A percentile compares a stretch with the other conserved stretches of the same genome.
These are phyloP conservation scores for Stegodyphus dumicola DNA, from an alignment of 1,140 invertebrate species.

Conservation along the genomic window DNA sequence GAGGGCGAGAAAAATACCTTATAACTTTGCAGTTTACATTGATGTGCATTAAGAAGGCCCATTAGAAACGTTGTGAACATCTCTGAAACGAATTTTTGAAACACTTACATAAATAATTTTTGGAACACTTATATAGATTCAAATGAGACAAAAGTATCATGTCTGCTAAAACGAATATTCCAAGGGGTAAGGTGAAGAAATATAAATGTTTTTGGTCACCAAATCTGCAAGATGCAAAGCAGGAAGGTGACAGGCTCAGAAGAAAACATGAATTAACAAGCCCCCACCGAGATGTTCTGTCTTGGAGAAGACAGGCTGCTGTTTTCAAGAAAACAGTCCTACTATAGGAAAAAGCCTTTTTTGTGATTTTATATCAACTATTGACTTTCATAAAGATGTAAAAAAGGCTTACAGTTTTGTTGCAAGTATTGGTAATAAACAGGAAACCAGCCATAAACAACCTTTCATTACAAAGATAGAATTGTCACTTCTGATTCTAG, in stretches of 20 bases:
- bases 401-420: not conserved
- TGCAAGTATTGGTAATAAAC: not conserved
- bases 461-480: slow-evolving; percentile 1
- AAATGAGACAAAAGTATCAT: too few species aligned
- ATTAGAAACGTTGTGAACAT: too few species aligned
- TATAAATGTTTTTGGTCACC: not conserved
- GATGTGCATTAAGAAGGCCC: too few species aligned
- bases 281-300: not conserved
- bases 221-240: not conserved
- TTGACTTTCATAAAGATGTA: slow-evolving; percentile 11
- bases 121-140: too few species aligned
- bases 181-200: too few species aligned
- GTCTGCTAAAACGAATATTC: too few species aligned
- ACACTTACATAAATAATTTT: too few species aligned
- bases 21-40: too few species aligned
- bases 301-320: not conserved
- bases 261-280: not conserved
- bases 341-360: not conserved
- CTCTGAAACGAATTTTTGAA: too few species aligned
- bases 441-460: not conserved
- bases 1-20: too few species aligned
- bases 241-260: not conserved
- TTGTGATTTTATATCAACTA: slow-evolving; percentile 1
- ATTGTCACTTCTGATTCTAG: not conserved
- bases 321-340: slow-evolving; percentile 5